Evolutionary conservation across 2,797 vertebrate genomes (phyloP).

Genomic region (Thaleichthys pacificus): DNA sequence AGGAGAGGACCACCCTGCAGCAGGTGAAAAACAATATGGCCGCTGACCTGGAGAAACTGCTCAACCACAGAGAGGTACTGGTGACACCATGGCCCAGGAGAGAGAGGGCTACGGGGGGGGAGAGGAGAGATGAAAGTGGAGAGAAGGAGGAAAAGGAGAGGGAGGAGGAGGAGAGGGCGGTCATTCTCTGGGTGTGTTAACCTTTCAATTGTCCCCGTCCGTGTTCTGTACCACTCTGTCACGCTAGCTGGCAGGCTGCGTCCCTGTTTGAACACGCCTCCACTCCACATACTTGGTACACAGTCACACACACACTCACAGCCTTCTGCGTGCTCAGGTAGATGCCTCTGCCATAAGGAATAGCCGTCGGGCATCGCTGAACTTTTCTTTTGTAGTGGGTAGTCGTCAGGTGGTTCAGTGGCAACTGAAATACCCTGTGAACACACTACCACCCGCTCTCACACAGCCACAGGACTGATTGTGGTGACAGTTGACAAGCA

Average conservation of each 20-base stretch:
- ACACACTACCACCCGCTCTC: neutral
- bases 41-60: slow-evolving; percentile 91
- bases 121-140: neutral
- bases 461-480: neutral
- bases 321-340: neutral
- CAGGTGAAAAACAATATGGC: slow-evolving; percentile 96
- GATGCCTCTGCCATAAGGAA: neutral
- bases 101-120: neutral
- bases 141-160: neutral
- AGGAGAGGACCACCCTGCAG: slow-evolving; percentile 85
- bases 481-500: neutral
- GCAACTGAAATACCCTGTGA: neutral
- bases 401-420: neutral
- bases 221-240: neutral
- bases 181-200: neutral
- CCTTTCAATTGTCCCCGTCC: neutral
- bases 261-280: slow-evolving; percentile 4
- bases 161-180: neutral
- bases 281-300: neutral
- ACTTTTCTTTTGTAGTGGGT: neutral
- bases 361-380: neutral
- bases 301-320: neutral
- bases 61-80: slow-evolving; percentile 92
- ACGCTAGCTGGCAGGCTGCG: neutral
- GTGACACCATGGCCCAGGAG: neutral